These are phyloP conservation scores for Amazona guildingii DNA, from an alignment of 2,113 vertebrate genomes.

Conservation along the genomic window DNA sequence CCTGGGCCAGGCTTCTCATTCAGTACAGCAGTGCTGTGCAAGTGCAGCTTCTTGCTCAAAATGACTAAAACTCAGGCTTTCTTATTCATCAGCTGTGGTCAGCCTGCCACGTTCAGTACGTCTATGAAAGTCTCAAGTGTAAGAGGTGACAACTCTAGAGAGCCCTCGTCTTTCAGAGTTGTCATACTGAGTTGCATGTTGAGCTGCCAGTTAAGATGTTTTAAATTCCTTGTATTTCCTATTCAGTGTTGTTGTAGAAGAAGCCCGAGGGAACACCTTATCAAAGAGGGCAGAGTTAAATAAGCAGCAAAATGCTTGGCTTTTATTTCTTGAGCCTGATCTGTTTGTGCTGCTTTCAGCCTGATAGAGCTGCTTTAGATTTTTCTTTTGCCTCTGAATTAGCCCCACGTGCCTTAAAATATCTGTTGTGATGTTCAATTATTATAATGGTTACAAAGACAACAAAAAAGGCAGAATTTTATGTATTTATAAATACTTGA, in stretches of 20 bases:
- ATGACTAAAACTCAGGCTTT: neutral
- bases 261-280: neutral
- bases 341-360: neutral
- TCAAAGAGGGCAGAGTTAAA: neutral
- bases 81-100: neutral
- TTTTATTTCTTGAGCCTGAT: neutral
- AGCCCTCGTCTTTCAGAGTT: neutral
- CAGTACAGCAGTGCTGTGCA: neutral
- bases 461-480: neutral
- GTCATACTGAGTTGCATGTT: neutral
- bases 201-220: neutral
- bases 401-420: neutral
- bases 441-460: neutral
- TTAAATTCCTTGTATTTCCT: neutral
- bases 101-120: neutral
- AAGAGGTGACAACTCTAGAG: neutral
- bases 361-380: neutral
- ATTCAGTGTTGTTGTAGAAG: neutral
- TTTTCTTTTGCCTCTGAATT: neutral
- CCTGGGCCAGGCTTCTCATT: accelerated
- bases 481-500: neutral
- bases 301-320: neutral
- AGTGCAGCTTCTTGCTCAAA: neutral
- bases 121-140: neutral
- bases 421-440: neutral